Conservation (phyloP, 1,140 invertebrate genomes). For the Hyphantria cunea region DNA sequence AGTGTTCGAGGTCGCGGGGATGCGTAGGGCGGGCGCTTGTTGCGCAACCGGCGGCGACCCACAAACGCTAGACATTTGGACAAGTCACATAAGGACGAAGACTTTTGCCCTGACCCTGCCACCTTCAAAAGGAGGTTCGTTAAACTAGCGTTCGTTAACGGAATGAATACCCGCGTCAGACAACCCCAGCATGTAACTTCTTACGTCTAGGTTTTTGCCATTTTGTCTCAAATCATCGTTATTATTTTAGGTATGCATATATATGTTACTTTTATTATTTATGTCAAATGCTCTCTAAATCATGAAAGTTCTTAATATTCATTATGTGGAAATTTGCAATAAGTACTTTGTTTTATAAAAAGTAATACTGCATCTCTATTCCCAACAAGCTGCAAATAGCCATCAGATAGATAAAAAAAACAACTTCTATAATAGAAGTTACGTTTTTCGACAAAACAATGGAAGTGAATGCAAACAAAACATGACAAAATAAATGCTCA, state of each 20-base stretch:
- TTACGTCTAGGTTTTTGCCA: background rate
- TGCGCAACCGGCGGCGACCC: slow-evolving; percentile 46
- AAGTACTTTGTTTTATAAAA: too few species aligned
- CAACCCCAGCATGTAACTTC: slow-evolving; percentile 13
- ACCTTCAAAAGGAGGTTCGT: slow-evolving; percentile 56
- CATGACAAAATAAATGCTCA: background rate
- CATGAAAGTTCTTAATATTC: too few species aligned
- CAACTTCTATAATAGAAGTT: too few species aligned
- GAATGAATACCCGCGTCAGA: slow-evolving; percentile 24
- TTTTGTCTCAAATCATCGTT: too few species aligned
- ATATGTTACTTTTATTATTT: too few species aligned
- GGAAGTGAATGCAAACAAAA: background rate
- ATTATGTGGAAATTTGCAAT: too few species aligned
- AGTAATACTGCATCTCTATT: too few species aligned
- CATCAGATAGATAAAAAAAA: too few species aligned
- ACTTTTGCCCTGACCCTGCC: slow-evolving; percentile 54
- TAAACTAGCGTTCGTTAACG: slow-evolving; percentile 40
- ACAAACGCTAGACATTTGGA: slow-evolving; percentile 48
- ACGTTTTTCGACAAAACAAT: background rate
- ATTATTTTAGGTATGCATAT: too few species aligned
- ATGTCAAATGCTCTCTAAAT: too few species aligned
- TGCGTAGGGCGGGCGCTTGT: slow-evolving; percentile 30
- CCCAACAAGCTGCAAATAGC: too few species aligned
- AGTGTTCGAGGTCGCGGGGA: slow-evolving; percentile 27
- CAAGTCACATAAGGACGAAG: slow-evolving; percentile 59